A percentile compares a stretch with the other conserved stretches of the same genome.
These are phyloP conservation scores for Corbicula japonica DNA, from an alignment of 2,888 invertebrate species.

Conservation along the genomic window DNA sequence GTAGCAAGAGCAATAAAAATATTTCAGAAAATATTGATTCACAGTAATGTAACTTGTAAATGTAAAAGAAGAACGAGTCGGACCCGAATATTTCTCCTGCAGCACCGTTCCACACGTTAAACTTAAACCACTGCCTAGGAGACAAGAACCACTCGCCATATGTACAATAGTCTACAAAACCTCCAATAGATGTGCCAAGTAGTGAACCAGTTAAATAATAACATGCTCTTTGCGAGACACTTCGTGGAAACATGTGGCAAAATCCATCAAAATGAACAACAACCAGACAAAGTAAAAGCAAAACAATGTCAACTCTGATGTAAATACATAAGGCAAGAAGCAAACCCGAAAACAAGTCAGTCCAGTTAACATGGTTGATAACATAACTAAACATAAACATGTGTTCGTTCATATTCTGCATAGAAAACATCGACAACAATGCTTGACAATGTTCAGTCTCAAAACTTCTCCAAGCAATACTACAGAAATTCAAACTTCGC, in stretches of 20 bases:
- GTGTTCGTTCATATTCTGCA: background rate
- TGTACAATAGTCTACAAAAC: slow-evolving; percentile 72
- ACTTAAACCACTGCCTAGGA: slow-evolving; percentile 79
- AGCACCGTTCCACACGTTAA: slow-evolving; percentile 74
- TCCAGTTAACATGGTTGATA: background rate
- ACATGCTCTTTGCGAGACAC: background rate
- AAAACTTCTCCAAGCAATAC: too few species aligned
- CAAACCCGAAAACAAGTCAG: slow-evolving; percentile 41
- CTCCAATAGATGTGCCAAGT: slow-evolving; percentile 69
- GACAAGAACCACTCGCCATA: slow-evolving; percentile 76
- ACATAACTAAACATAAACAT: background rate
- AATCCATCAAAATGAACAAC: slow-evolving; percentile 1
- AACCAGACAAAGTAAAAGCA: slow-evolving; percentile 55
- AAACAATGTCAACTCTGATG: slow-evolving; percentile 71
- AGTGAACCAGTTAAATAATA: slow-evolving; percentile 52
- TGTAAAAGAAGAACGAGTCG: slow-evolving; percentile 28
- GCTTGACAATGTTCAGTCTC: too few species aligned
- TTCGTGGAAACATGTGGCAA: background rate
- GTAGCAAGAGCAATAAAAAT: background rate
- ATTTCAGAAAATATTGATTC: slow-evolving; percentile 7
- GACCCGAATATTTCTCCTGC: slow-evolving; percentile 63
- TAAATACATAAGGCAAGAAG: slow-evolving; percentile 68
- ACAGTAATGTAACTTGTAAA: slow-evolving; percentile 30
- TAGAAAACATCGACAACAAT: too few species aligned
- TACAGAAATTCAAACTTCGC: background rate